These are phyloP conservation scores for Nycteola revayana DNA, from an alignment of 2,888 invertebrate genomes.

Conservation along the genomic window DNA sequence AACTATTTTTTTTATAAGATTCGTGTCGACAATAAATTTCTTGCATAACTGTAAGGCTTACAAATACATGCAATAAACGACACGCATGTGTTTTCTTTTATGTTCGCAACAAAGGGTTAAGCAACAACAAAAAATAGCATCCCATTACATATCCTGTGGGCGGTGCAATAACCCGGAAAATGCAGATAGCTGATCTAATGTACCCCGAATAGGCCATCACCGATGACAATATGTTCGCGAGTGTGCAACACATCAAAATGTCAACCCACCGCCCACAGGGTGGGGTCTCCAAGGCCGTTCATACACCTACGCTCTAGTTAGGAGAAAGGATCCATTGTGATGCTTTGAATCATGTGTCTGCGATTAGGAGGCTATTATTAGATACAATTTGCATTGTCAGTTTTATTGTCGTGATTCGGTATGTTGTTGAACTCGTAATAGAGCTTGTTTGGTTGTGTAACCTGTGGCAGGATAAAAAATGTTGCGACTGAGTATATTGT, in stretches of 20 bases:
- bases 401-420: slow-evolving; percentile 33
- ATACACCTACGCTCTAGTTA: slow-evolving; percentile 67
- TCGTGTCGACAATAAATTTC: too few relatives aligned
- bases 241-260: slow-evolving; percentile 45
- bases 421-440: slow-evolving; percentile 33
- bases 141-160: slow-evolving; percentile 14
- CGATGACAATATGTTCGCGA: slow-evolving; percentile 28
- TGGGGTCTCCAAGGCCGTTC: slow-evolving; percentile 52
- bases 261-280: slow-evolving; percentile 44
- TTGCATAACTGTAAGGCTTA: too few relatives aligned
- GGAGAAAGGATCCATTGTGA: slow-evolving; percentile 73
- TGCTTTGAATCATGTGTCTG: slow-evolving; percentile 49
- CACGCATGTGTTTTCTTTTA: too few relatives aligned
- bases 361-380: slow-evolving; percentile 52
- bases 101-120: slow-evolving; percentile 17
- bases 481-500: slow-evolving; percentile 24
- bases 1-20: too few relatives aligned
- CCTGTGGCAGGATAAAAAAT: slow-evolving; percentile 27
- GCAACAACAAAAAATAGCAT: slow-evolving; percentile 20
- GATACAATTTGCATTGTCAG: slow-evolving; percentile 47
- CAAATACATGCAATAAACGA: too few relatives aligned
- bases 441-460: slow-evolving; percentile 30
- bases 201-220: slow-evolving; percentile 15
- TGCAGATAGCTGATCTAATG: slow-evolving; percentile 12
- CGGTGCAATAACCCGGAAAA: slow-evolving; percentile 21